Evolutionary conservation across 1,140 invertebrate genomes (phyloP).

Genomic region (Sipha flava): DNA sequence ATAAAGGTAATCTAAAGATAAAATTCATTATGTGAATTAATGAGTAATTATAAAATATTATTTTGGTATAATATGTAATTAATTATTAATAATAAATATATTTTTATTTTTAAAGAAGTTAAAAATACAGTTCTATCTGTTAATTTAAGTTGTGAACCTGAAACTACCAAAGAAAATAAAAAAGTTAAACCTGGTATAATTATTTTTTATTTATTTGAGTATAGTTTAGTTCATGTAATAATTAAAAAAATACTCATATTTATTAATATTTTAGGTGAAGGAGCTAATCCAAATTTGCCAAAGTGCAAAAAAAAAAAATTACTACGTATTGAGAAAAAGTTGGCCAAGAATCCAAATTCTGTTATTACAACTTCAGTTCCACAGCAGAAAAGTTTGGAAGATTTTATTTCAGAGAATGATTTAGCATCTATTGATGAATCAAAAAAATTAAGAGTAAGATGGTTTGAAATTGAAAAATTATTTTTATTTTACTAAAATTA

Average conservation of each 20-base stretch:
- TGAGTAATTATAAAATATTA: too few relatives aligned
- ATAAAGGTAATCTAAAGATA: not conserved
- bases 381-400: not conserved
- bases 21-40: not conserved
- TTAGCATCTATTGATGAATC: not conserved
- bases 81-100: not conserved
- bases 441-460: constrained; percentile 16
- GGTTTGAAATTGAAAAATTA: too few relatives aligned
- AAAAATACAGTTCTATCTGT: not conserved
- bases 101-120: not conserved
- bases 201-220: not conserved
- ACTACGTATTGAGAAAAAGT: constrained; percentile 1
- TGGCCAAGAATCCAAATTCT: constrained; percentile 6
- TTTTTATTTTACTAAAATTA: too few relatives aligned
- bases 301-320: constrained; percentile 40
- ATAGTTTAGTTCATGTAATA: not conserved
- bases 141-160: not conserved
- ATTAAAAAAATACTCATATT: not conserved
- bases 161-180: not conserved
- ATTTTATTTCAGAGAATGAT: constrained; percentile 22
- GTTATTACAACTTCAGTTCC: not conserved
- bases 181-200: not conserved
- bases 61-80: too few relatives aligned
- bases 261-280: constrained; percentile 38
- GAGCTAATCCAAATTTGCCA: constrained; percentile 46